Conservation (phyloP, 2,113 vertebrate species). For the Odontesthes bonariensis region DNA sequence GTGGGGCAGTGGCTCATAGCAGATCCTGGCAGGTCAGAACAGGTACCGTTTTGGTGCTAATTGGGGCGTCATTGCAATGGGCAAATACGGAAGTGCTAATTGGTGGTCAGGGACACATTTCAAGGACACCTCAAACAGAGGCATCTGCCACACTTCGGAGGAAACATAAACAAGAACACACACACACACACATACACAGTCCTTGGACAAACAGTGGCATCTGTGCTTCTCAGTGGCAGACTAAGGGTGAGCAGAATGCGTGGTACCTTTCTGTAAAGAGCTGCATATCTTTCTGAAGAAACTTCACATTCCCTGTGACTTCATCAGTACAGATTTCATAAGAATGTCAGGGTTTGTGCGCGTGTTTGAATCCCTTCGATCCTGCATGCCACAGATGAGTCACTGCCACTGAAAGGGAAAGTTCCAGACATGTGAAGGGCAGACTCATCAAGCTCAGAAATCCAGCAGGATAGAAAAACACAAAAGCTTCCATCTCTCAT, state of each 20-base stretch:
- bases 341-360: not conserved
- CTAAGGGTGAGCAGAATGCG: conserved; percentile 40
- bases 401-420: conserved; percentile 45
- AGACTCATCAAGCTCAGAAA: conserved; percentile 61
- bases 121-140: conserved; percentile 73
- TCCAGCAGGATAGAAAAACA: conserved; percentile 46
- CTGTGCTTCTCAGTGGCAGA: conserved; percentile 65
- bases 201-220: conserved; percentile 67
- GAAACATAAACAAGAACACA: conserved; percentile 47
- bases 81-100: conserved; percentile 62
- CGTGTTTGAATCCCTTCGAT: conserved; percentile 22
- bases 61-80: conserved; percentile 55
- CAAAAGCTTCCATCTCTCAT: conserved; percentile 55
- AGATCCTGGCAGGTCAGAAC: conserved; percentile 39
- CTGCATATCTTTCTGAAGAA: conserved; percentile 17
- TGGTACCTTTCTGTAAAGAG: conserved; percentile 18
- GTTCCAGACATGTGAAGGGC: conserved; percentile 57
- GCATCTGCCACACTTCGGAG: conserved; percentile 53
- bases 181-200: conserved; percentile 23
- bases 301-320: conserved; percentile 11
- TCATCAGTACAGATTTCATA: conserved; percentile 8
- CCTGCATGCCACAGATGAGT: conserved; percentile 38
- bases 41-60: conserved; percentile 69
- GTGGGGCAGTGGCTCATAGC: conserved; percentile 32
- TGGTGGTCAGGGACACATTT: conserved; percentile 69